Conservation (phyloP, 2,797 vertebrate species). For the Nasua narica region DNA sequence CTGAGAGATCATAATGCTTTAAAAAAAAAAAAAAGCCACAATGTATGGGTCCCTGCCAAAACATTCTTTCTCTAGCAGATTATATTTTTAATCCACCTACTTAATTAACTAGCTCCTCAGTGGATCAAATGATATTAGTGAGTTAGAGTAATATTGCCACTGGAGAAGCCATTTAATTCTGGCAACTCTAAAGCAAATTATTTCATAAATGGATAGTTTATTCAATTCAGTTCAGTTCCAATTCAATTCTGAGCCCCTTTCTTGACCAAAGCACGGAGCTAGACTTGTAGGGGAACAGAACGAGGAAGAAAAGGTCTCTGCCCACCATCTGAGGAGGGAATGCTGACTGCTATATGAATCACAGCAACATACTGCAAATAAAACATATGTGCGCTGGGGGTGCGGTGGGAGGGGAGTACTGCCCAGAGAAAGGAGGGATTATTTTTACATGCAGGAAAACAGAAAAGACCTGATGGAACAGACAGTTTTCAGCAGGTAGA, state of each 20-base stretch:
- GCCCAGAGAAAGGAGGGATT: neutral
- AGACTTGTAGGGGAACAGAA: conserved; percentile 9
- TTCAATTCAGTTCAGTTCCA: conserved; percentile 75
- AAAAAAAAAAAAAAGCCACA: neutral
- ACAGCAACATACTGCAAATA: neutral
- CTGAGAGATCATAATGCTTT: conserved; percentile 39
- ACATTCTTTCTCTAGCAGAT: conserved; percentile 59
- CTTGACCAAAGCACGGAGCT: conserved; percentile 60
- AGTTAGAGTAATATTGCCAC: conserved; percentile 73
- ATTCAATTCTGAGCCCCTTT: conserved; percentile 75
- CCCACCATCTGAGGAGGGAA: neutral
- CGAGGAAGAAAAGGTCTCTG: neutral
- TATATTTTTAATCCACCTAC: conserved; percentile 73
- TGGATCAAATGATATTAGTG: conserved; percentile 76
- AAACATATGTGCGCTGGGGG: accelerated
- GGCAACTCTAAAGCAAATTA: conserved; percentile 78
- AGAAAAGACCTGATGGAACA: neutral
- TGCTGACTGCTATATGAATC: neutral
- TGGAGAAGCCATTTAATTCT: conserved; percentile 76
- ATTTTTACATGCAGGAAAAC: neutral
- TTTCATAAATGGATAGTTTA: conserved; percentile 76
- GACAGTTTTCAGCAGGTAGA: neutral
- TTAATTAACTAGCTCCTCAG: conserved; percentile 73
- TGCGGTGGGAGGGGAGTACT: neutral
- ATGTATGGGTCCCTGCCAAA: conserved; percentile 29